These are phyloP conservation scores for Lordiphosa stackelbergi DNA, from an alignment of 1,140 invertebrate genomes.

Conservation along the genomic window DNA sequence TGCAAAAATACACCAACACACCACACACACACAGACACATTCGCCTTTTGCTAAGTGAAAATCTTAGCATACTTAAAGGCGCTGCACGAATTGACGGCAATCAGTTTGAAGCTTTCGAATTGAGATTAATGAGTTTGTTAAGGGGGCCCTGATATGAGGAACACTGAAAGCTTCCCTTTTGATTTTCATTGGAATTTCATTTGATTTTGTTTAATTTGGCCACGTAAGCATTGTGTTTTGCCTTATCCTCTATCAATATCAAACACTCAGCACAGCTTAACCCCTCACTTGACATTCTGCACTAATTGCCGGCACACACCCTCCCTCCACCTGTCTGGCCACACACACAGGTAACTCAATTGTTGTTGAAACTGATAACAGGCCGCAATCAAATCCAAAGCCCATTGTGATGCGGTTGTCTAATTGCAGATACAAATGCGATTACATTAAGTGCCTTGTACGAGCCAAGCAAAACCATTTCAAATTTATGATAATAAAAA, in stretches of 20 bases:
- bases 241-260: constrained; percentile 9
- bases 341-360: neutral
- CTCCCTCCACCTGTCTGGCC: constrained; percentile 9
- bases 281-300: constrained; percentile 55
- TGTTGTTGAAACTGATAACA: constrained; percentile 41
- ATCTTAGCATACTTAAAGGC: constrained; percentile 64
- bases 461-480: constrained; percentile 26
- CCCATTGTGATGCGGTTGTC: constrained; percentile 37
- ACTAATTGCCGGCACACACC: constrained; percentile 59
- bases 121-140: constrained; percentile 50
- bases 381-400: constrained; percentile 47
- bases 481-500: constrained; percentile 18
- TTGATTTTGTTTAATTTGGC: no score
- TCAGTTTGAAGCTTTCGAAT: constrained; percentile 31
- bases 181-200: constrained; percentile 2
- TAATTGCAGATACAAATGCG: constrained; percentile 68
- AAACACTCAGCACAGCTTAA: constrained; percentile 18
- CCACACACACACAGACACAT: constrained; percentile 15
- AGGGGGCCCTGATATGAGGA: constrained; percentile 38
- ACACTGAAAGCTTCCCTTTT: constrained; percentile 19
- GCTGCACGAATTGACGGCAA: constrained; percentile 2
- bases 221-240: no score
- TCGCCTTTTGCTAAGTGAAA: constrained; percentile 46
- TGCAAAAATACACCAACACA: constrained; percentile 55
- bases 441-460: constrained; percentile 68